These are phyloP conservation scores for Proisotoma minuta DNA, from an alignment of 2,888 invertebrate species.

Conservation along the genomic window DNA sequence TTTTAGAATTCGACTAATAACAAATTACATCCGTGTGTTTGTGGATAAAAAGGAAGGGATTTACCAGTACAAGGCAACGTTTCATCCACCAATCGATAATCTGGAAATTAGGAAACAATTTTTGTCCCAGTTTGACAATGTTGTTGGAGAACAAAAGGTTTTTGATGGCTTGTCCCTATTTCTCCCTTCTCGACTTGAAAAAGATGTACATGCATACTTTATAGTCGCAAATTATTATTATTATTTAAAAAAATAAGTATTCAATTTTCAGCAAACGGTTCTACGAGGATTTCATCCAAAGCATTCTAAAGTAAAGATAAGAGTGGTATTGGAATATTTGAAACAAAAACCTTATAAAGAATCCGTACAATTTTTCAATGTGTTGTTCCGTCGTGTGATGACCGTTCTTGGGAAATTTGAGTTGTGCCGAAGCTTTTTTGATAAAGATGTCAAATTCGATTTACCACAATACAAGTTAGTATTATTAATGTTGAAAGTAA, in stretches of 20 bases:
- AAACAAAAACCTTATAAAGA: slow-evolving; percentile 60
- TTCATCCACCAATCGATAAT: background rate
- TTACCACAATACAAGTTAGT: slow-evolving; percentile 56
- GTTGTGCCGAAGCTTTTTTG: slow-evolving; percentile 73
- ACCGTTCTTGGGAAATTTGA: slow-evolving; percentile 65
- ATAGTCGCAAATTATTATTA: background rate
- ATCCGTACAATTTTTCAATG: slow-evolving; percentile 73
- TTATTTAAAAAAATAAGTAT: too few relatives aligned
- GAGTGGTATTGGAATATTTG: slow-evolving; percentile 46
- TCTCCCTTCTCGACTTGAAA: background rate
- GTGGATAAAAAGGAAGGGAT: slow-evolving; percentile 1
- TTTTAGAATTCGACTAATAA: background rate
- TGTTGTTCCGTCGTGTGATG: slow-evolving; percentile 76
- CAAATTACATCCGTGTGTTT: slow-evolving; percentile 7
- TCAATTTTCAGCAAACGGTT: background rate
- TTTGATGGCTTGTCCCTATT: slow-evolving; percentile 5
- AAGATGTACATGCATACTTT: too few relatives aligned
- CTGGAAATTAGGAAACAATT: background rate
- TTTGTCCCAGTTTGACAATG: background rate
- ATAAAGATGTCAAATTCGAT: slow-evolving; percentile 60
- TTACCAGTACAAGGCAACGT: background rate
- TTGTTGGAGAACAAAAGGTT: background rate
- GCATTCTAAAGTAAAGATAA: background rate
- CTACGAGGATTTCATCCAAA: slow-evolving; percentile 7
- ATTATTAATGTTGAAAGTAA: background rate